A percentile compares a stretch with the other conserved stretches of the same genome.
Evolutionary conservation across 2,797 vertebrate species (phyloP).

Genomic region (Podarcis siculus): DNA sequence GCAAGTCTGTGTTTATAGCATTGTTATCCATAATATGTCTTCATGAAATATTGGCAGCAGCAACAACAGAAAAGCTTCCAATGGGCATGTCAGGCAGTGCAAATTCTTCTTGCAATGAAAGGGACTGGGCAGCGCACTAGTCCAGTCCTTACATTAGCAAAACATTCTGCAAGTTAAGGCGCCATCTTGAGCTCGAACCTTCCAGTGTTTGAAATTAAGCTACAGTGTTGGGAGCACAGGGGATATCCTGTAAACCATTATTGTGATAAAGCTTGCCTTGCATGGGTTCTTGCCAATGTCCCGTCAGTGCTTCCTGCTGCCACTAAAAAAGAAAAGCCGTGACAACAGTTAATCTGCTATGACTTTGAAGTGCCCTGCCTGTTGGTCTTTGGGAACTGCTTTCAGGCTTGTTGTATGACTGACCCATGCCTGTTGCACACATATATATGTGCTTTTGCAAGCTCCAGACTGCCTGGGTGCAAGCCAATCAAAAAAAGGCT

Average conservation of each 20-base stretch:
- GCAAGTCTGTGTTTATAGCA: not conserved
- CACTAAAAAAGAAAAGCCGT: slow-evolving; percentile 34
- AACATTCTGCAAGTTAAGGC: not conserved
- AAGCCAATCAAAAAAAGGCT: not conserved
- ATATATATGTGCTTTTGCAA: not conserved
- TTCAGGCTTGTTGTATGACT: not conserved
- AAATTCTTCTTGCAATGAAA: not conserved
- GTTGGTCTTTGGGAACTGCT: not conserved
- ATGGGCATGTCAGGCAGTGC: not conserved
- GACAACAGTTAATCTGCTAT: slow-evolving; percentile 21
- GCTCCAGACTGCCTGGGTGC: not conserved
- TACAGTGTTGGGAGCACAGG: not conserved
- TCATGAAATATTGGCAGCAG: not conserved
- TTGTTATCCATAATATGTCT: not conserved
- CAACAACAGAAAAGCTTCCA: not conserved
- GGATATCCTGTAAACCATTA: not conserved
- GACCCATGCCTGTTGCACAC: not conserved
- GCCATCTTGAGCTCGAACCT: not conserved
- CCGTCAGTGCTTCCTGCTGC: not conserved
- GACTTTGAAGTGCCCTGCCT: slow-evolving; percentile 29
- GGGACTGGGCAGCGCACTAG: not conserved
- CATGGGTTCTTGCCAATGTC: not conserved
- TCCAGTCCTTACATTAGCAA: not conserved
- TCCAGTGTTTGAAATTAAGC: not conserved
- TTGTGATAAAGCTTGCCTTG: accelerated